Evolutionary conservation across 1,140 invertebrate genomes (phyloP).

Genomic region (Eubasilissa regina): DNA sequence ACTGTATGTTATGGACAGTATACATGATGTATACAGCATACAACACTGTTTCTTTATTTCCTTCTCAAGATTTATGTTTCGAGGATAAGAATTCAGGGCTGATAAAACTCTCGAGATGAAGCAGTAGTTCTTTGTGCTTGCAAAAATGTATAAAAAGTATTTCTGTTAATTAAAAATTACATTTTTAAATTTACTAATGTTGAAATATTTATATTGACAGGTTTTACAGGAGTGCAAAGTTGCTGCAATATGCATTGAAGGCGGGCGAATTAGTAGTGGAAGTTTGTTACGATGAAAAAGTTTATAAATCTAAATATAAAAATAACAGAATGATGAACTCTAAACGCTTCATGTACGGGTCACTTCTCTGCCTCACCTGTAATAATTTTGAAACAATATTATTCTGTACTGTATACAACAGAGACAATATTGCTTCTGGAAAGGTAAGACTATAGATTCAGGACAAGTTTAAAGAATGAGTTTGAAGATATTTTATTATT

Average conservation of each 20-base stretch:
- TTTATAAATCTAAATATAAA: not conserved
- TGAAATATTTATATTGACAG: conserved; percentile 47
- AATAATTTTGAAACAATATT: conserved; percentile 79
- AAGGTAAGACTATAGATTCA: conserved; percentile 64
- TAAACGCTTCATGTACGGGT: conserved; percentile 79
- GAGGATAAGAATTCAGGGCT: too few species aligned
- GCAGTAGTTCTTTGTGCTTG: too few species aligned
- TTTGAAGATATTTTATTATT: too few species aligned
- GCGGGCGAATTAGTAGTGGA: conserved; percentile 8
- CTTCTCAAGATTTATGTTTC: too few species aligned
- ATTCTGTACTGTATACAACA: conserved; percentile 78
- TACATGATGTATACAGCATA: too few species aligned
- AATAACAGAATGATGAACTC: conserved; percentile 14
- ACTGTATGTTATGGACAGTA: too few species aligned
- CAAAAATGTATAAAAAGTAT: too few species aligned
- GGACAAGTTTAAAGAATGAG: too few species aligned
- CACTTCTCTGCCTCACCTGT: conserved; percentile 79
- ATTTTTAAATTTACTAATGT: too few species aligned
- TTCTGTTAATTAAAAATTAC: too few species aligned
- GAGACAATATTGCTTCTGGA: conserved; percentile 71
- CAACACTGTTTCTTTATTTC: too few species aligned
- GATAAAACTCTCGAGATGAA: too few species aligned
- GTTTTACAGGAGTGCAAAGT: conserved; percentile 58
- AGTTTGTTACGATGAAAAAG: conserved; percentile 31
- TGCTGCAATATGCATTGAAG: not conserved